Conservation (phyloP, 1,140 invertebrate genomes). For the Gerris buenoi region DNA sequence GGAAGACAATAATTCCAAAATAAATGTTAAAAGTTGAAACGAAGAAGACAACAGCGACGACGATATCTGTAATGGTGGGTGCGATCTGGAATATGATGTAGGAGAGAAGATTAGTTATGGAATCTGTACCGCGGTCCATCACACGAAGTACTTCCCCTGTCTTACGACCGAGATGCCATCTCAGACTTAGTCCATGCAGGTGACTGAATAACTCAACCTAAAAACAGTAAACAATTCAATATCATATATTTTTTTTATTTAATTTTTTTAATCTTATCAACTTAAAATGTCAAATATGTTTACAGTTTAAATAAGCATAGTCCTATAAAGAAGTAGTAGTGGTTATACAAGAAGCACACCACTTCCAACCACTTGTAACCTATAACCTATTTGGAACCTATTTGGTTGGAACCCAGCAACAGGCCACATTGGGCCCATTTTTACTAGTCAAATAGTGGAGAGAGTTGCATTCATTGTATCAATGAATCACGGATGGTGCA, state of each 20-base stretch:
- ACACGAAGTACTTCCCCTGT: conserved; percentile 87
- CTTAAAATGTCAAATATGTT: no score
- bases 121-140: conserved; percentile 90
- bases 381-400: no score
- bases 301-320: no score
- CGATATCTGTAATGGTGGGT: conserved; percentile 82
- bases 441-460: no score
- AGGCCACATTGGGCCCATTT: no score
- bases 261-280: no score
- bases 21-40: conserved; percentile 72
- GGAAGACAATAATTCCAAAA: conserved; percentile 86
- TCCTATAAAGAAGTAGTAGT: no score
- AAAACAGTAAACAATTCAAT: conserved; percentile 22
- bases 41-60: conserved; percentile 85
- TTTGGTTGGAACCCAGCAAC: no score
- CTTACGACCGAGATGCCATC: conserved; percentile 84
- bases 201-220: conserved; percentile 67
- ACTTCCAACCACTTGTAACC: no score
- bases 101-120: conserved; percentile 80
- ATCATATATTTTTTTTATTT: background rate
- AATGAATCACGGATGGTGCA: no score
- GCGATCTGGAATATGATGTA: conserved; percentile 76
- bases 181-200: conserved; percentile 66
- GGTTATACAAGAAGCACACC: no score
- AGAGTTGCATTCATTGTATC: no score